Percentiles rank a stretch among this genome's conserved stretches.
phyloP scores from a whole-genome alignment of 2,113 vertebrate genomes.

The Trichechus manatus region DNA sequence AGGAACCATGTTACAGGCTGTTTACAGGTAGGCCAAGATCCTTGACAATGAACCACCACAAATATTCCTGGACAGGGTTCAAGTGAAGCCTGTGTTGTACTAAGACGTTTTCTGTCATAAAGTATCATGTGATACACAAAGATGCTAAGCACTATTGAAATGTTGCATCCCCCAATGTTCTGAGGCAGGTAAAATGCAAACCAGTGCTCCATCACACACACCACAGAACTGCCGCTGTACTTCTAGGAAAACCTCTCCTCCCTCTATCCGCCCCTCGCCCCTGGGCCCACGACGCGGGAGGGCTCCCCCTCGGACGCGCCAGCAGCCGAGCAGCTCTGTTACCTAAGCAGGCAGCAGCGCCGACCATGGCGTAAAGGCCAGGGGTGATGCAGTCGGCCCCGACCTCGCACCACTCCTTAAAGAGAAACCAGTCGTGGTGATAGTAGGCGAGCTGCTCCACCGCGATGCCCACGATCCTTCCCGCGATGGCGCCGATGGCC shows the following conservation, averaged over 20 bases:
- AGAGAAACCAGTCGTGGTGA: constrained; percentile 99
- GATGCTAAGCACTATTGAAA: not conserved
- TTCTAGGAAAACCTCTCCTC: not conserved
- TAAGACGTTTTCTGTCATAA: not conserved
- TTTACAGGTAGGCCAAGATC: not conserved
- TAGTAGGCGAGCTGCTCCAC: constrained; percentile 98
- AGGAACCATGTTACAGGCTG: not conserved
- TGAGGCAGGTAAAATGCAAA: not conserved
- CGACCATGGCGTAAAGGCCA: constrained; percentile 99
- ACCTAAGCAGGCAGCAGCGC: constrained; percentile 98
- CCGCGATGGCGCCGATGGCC: constrained; percentile 98
- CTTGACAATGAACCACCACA: not conserved
- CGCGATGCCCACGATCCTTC: constrained; percentile 97
- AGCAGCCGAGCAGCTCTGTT: constrained; percentile 66
- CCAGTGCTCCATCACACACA: not conserved
- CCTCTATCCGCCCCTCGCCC: not conserved
- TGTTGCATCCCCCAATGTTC: not conserved
- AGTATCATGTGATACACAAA: not conserved
- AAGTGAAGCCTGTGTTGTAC: not conserved
- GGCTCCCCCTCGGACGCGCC: too few relatives aligned
- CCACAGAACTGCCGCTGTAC: not conserved
- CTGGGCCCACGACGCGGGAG: not conserved
- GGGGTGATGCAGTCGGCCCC: constrained; percentile 98
- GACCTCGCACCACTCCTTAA: constrained; percentile 98
- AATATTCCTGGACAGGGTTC: not conserved